Percentiles rank a stretch among this genome's conserved stretches.
phyloP scores from a whole-genome alignment of 2,888 invertebrate species.

The Rhagonycha lutea region DNA sequence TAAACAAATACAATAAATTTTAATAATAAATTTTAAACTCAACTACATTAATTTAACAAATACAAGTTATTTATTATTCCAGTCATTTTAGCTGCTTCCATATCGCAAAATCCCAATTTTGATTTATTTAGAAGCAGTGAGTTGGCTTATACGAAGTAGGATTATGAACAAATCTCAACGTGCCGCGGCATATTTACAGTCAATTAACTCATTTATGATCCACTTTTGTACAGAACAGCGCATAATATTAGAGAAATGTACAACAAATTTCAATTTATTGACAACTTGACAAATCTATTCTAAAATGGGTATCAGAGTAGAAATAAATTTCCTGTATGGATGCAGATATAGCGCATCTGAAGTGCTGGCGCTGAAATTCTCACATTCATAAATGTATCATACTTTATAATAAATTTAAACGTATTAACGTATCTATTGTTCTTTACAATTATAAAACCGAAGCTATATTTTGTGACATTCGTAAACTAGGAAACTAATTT shows the following conservation, averaged over 20 bases:
- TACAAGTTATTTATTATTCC: constrained; percentile 1
- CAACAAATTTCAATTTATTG: constrained; percentile 8
- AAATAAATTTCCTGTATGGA: neutral
- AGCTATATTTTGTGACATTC: constrained; percentile 25
- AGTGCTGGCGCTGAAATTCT: constrained; percentile 5
- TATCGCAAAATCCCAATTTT: constrained; percentile 13
- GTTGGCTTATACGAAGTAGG: constrained; percentile 15
- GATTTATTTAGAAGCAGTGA: constrained; percentile 22
- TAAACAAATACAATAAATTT: neutral
- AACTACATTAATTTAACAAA: neutral
- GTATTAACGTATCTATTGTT: constrained; percentile 19
- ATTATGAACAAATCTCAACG: constrained; percentile 24
- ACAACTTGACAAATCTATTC: neutral
- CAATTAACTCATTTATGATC: constrained; percentile 18
- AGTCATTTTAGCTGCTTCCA: neutral
- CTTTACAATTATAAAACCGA: constrained; percentile 28
- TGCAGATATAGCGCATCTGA: neutral
- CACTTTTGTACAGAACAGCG: constrained; percentile 9
- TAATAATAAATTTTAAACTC: neutral
- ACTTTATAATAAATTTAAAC: constrained; percentile 17
- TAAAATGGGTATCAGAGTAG: neutral
- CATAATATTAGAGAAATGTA: constrained; percentile 15
- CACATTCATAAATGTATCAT: constrained; percentile 20
- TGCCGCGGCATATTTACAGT: constrained; percentile 17
- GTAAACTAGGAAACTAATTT: constrained; percentile 31